Percentiles rank a stretch among this genome's conserved stretches.
Conservation (phyloP, 2,113 vertebrate species). For the Perca flavescens region DNA sequence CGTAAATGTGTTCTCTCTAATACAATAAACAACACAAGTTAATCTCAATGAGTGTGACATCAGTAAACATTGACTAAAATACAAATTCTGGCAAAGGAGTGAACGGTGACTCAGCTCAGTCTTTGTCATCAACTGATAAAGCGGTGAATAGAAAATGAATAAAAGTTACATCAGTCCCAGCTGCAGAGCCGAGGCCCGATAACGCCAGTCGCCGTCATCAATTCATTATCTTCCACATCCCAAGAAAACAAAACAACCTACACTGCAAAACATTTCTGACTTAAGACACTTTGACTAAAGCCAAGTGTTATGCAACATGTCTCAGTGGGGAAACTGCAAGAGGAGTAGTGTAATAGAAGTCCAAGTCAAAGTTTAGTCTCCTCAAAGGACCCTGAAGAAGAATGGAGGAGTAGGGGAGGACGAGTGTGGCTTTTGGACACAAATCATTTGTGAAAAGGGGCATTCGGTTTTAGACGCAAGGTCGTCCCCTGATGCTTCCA, state of each 20-base stretch:
- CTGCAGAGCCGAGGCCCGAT: background rate
- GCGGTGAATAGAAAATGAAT: background rate
- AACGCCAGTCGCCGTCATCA: background rate
- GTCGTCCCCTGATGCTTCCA: conserved; percentile 64
- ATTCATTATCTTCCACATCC: conserved; percentile 16
- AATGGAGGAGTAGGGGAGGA: conserved; percentile 47
- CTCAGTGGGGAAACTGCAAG: conserved; percentile 13
- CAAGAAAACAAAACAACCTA: conserved; percentile 20
- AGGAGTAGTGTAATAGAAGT: conserved; percentile 19
- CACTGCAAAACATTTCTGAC: background rate
- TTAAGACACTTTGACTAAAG: conserved; percentile 29
- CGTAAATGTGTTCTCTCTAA: background rate
- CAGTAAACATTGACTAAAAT: background rate
- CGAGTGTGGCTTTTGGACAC: conserved; percentile 61
- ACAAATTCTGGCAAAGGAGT: background rate
- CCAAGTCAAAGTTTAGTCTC: conserved; percentile 45
- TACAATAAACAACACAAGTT: background rate
- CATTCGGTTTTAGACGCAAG: conserved; percentile 66
- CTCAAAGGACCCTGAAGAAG: conserved; percentile 42
- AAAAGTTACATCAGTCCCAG: background rate
- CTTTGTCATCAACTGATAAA: background rate
- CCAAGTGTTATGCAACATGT: conserved; percentile 52
- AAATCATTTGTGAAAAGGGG: conserved; percentile 74
- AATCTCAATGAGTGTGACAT: background rate
- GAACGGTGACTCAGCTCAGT: conserved; percentile 6